Conservation (phyloP, 2,888 invertebrate genomes). For the Gandaritis pyraliata region DNA sequence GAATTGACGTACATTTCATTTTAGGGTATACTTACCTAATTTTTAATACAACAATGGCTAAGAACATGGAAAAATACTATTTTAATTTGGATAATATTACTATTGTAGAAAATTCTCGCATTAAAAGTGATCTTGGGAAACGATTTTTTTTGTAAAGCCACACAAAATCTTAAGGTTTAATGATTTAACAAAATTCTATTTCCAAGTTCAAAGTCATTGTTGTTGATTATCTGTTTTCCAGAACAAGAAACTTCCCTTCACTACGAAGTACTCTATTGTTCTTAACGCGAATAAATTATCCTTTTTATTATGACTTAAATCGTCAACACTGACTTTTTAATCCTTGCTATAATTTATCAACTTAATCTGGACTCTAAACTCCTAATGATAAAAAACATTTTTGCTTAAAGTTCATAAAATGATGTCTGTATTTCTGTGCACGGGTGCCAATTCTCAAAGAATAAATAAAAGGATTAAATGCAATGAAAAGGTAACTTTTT, state of each 20-base stretch:
- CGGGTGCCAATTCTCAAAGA: conserved; percentile 48
- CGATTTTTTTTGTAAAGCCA: too few species aligned
- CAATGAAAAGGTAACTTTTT: conserved; percentile 69
- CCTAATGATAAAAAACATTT: background rate
- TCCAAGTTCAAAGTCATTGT: conserved; percentile 26
- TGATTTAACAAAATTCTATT: too few species aligned
- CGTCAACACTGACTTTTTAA: conserved; percentile 65
- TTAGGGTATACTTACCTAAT: too few species aligned
- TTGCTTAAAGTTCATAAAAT: conserved; percentile 21
- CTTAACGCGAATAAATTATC: conserved; percentile 65
- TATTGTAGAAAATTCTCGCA: too few species aligned
- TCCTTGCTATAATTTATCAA: conserved; percentile 40
- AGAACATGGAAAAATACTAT: too few species aligned
- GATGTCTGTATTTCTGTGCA: conserved; percentile 49
- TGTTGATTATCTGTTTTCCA: conserved; percentile 22
- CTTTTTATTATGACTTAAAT: conserved; percentile 61
- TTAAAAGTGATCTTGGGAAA: too few species aligned
- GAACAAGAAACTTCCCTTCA: conserved; percentile 69
- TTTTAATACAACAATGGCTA: too few species aligned
- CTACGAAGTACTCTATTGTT: conserved; percentile 64
- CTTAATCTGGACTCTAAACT: conserved; percentile 9
- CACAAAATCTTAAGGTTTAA: too few species aligned
- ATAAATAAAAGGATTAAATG: conserved; percentile 73
- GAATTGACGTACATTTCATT: too few species aligned
- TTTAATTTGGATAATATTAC: too few species aligned